Percentiles rank a stretch among this genome's conserved stretches.
These are phyloP conservation scores for Clarias laeviceps DNA, from an alignment of 2,797 vertebrate species.

Conservation along the genomic window DNA sequence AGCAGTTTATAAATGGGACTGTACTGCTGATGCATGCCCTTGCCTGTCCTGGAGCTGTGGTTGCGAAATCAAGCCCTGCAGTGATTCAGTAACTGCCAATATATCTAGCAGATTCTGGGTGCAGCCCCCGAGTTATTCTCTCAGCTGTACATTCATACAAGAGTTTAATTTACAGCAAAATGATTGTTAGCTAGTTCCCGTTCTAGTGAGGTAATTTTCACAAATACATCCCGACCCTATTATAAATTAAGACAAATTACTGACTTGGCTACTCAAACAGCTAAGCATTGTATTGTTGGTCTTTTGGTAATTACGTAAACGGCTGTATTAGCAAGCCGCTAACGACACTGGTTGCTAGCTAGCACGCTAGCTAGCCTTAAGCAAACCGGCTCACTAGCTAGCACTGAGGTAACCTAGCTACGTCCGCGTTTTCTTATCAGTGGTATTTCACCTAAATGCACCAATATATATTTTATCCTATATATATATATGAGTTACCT, in stretches of 20 bases:
- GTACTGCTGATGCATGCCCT: neutral
- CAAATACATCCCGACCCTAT: neutral
- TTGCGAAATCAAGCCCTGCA: neutral
- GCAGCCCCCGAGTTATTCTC: neutral
- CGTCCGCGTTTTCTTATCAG: too few species aligned
- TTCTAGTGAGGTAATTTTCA: neutral
- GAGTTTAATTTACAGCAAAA: neutral
- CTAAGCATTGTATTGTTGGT: too few species aligned
- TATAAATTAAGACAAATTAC: neutral
- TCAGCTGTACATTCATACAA: neutral
- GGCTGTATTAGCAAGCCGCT: neutral
- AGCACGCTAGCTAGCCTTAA: too few species aligned
- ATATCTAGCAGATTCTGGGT: neutral
- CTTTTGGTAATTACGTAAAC: neutral
- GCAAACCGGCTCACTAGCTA: neutral
- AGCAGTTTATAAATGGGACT: too few species aligned
- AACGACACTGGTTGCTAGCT: neutral
- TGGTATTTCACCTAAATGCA: neutral
- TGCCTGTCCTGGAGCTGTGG: neutral
- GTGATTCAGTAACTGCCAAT: neutral
- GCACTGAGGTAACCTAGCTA: neutral
- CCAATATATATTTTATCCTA: neutral
- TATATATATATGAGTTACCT: constrained; percentile 51
- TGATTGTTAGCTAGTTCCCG: neutral
- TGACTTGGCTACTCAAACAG: neutral